A percentile compares a stretch with the other conserved stretches of the same genome.
Conservation (phyloP, 2,888 invertebrate genomes). For the Eledona agricola region DNA sequence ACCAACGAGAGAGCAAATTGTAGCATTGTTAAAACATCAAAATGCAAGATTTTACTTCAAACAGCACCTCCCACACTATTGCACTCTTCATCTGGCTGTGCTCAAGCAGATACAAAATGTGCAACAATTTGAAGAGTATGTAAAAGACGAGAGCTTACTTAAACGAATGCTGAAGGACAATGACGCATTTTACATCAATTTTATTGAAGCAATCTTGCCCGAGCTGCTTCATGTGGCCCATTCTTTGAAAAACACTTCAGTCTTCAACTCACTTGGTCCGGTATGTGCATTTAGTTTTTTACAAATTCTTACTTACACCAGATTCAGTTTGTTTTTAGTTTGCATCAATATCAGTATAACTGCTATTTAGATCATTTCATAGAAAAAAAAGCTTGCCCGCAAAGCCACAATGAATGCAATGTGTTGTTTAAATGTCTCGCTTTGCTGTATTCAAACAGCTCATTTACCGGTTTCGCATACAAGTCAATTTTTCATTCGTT, state of each 20-base stretch:
- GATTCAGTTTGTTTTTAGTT: constrained; percentile 48
- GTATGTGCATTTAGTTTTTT: constrained; percentile 40
- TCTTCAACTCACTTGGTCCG: too few species aligned
- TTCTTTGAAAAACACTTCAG: too few species aligned
- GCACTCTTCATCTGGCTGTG: too few species aligned
- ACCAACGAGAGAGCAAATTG: too few species aligned
- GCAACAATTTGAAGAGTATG: too few species aligned
- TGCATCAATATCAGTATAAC: constrained; percentile 40
- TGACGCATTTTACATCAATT: constrained; percentile 42
- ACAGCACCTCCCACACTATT: too few species aligned
- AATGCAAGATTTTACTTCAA: too few species aligned
- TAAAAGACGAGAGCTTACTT: too few species aligned
- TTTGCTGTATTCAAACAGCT: constrained; percentile 2
- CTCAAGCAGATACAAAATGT: too few species aligned
- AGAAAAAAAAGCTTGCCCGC: constrained; percentile 32
- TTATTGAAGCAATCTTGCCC: constrained; percentile 43
- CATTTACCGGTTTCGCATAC: constrained; percentile 29
- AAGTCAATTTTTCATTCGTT: constrained; percentile 53
- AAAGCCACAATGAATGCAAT: constrained; percentile 42
- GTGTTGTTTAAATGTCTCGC: constrained; percentile 46
- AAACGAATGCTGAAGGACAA: too few species aligned
- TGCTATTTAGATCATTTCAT: constrained; percentile 39
- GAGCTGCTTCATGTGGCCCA: too few species aligned
- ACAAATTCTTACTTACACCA: constrained; percentile 24
- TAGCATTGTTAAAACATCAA: constrained; percentile 39